Conservation (phyloP, 2,888 invertebrate species). For the Lepidocyrtoides sp. region DNA sequence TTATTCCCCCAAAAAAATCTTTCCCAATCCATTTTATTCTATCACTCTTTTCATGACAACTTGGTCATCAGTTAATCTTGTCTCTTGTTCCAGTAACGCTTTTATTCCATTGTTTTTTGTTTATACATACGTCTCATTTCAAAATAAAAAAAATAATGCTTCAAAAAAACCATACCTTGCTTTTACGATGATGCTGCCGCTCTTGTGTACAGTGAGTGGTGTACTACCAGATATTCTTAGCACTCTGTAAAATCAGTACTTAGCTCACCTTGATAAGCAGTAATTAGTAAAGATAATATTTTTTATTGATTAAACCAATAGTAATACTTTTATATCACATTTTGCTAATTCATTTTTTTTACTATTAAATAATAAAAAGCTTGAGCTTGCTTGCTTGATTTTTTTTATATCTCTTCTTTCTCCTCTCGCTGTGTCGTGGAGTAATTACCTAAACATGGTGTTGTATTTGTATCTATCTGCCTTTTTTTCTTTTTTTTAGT, state of each 20-base stretch:
- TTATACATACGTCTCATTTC: no score
- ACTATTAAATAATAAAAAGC: background rate
- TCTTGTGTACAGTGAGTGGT: no score
- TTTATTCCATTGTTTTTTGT: no score
- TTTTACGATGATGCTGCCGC: background rate
- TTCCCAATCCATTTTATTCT: no score
- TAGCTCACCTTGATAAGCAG: background rate
- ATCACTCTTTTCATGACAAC: background rate
- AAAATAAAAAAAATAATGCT: no score
- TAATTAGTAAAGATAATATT: background rate
- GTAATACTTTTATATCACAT: conserved; percentile 42
- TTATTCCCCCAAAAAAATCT: no score
- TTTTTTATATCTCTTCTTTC: background rate
- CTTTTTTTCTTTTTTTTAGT: background rate
- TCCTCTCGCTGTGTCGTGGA: background rate
- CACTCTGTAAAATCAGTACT: background rate
- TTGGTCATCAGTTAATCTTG: no score
- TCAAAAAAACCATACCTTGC: background rate
- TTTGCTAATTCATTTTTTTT: conserved; percentile 31
- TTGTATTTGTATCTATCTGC: background rate
- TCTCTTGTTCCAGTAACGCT: no score
- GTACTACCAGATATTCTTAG: background rate
- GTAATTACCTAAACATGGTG: background rate
- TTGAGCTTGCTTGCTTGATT: conserved; percentile 10
- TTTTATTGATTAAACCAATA: background rate